phyloP scores from a whole-genome alignment of 2,113 vertebrate species.

The Hydrolagus affinis region DNA sequence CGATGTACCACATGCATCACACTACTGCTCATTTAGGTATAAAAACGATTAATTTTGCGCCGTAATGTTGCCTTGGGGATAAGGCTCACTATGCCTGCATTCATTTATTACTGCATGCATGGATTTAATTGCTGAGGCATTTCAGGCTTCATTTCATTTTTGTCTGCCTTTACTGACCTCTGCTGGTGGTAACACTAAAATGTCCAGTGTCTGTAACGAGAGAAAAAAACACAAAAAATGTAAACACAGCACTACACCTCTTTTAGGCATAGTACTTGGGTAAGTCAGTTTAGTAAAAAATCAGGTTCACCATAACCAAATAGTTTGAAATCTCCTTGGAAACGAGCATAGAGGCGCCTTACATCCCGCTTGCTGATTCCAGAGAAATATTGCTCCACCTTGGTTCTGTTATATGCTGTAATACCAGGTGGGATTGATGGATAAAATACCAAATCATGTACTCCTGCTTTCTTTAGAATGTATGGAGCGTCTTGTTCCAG shows the following conservation, averaged over 20 bases:
- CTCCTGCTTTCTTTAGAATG: slow-evolving; percentile 77
- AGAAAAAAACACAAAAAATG: background rate
- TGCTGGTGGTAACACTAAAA: slow-evolving; percentile 26
- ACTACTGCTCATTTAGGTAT: slow-evolving; percentile 12
- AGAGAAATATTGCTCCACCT: slow-evolving; percentile 83
- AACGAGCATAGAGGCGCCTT: slow-evolving; percentile 72
- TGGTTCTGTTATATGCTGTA: slow-evolving; percentile 83
- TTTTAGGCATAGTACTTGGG: background rate
- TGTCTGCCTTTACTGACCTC: slow-evolving; percentile 1
- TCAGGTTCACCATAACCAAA: slow-evolving; percentile 84
- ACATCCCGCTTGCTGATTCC: slow-evolving; percentile 82
- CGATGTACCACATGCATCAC: slow-evolving; percentile 10
- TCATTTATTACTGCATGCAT: slow-evolving; percentile 23
- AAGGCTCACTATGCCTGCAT: background rate
- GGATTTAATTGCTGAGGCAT: background rate
- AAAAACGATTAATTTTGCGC: background rate
- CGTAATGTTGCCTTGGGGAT: too few species aligned
- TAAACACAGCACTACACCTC: background rate
- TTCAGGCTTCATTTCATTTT: slow-evolving; percentile 6
- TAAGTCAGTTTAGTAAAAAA: slow-evolving; percentile 73
- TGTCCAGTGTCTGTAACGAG: background rate
- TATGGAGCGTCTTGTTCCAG: slow-evolving; percentile 79
- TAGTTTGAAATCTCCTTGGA: slow-evolving; percentile 83
- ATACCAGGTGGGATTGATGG: slow-evolving; percentile 87
- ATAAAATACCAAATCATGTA: slow-evolving; percentile 76